Base-by-base conservation (phyloP, 2,113 vertebrate species). In the Onychostoma macrolepis region DNA sequence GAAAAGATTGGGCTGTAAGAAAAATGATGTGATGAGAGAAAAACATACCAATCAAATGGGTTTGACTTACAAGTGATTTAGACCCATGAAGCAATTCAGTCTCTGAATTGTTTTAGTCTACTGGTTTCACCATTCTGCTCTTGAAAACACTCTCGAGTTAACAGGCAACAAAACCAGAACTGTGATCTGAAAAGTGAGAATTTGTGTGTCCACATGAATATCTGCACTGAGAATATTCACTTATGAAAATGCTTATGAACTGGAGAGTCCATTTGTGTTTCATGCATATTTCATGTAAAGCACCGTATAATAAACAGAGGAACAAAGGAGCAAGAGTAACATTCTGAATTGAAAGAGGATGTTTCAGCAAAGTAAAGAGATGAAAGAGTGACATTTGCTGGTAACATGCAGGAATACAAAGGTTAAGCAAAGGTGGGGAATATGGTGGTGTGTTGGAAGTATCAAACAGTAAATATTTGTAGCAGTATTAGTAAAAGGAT, bases 201-300 rank as follows among this genome's bases (percentile, higher is more conserved):
- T 53, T 75, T 76, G 41, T 17, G 8, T 50, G 19, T 58, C 26
- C 43, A 13, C 36, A 77, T 45, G 45, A 8, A 83, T 76, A 83
- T 38, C 50, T 74, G 38, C 45, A 63, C 63, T n/a, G n/a, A 56
- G 79, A 15, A 61, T 26, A 80, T 81, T 43, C 13, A 80, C 81
- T 67, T 77, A 19, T 71, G 74, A 50, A 69, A 65, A 84, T 72
- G n/a, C 61, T 56, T 48, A 48, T 30, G n/a, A 30, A 26, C 71
- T 84, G 58, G 56, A 81, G 38, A 81, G 58, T 58, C 36, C 58
- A 56, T 82, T 76, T 83, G 19, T 53, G 41, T 28, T 58, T 38
- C 48, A 79, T 88, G 50, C 63, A 87, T 84, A 85, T 85, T 88
- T 80, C 87, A 88, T 80, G 76, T 77, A 85, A 85, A 71, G 43